Conservation (phyloP, 2,113 vertebrate genomes). For the Labrus mixtus region DNA sequence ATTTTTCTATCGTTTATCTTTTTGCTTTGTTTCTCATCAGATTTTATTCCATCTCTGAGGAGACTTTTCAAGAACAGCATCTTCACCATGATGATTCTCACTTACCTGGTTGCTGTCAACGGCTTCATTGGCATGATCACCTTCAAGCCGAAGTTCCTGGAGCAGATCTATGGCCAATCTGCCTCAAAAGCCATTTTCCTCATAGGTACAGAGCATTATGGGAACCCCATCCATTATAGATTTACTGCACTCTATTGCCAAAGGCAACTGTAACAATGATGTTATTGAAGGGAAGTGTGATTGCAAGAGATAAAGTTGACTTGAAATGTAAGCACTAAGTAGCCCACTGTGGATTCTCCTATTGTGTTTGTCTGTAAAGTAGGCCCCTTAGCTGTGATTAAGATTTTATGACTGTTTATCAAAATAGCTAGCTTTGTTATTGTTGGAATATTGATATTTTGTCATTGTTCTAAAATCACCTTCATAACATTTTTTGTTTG, state of each 20-base stretch:
- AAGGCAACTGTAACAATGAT: conserved; percentile 54
- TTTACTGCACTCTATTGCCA: conserved; percentile 1
- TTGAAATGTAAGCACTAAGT: conserved; percentile 17
- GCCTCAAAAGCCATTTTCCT: conserved; percentile 92
- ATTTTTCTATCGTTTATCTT: neutral
- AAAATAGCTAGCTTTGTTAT: neutral
- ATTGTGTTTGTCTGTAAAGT: conserved; percentile 5
- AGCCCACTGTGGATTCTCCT: conserved; percentile 1
- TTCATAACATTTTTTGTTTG: neutral
- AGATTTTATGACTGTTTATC: conserved; percentile 44
- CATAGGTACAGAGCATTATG: conserved; percentile 85
- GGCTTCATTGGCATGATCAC: conserved; percentile 96
- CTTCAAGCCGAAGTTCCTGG: conserved; percentile 95
- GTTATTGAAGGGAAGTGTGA: conserved; percentile 74
- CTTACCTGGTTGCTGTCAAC: conserved; percentile 88
- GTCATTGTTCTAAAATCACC: conserved; percentile 30
- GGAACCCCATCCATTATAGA: neutral
- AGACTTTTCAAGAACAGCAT: conserved; percentile 89
- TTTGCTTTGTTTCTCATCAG: conserved; percentile 69
- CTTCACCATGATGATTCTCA: conserved; percentile 87
- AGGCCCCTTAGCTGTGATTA: conserved; percentile 20
- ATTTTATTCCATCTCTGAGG: conserved; percentile 91
- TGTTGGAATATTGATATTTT: conserved; percentile 4
- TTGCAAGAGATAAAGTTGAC: conserved; percentile 48
- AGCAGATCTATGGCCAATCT: conserved; percentile 92